Evolutionary conservation across 2,888 invertebrate genomes (phyloP).

Genomic region (Ferrisia virgata): DNA sequence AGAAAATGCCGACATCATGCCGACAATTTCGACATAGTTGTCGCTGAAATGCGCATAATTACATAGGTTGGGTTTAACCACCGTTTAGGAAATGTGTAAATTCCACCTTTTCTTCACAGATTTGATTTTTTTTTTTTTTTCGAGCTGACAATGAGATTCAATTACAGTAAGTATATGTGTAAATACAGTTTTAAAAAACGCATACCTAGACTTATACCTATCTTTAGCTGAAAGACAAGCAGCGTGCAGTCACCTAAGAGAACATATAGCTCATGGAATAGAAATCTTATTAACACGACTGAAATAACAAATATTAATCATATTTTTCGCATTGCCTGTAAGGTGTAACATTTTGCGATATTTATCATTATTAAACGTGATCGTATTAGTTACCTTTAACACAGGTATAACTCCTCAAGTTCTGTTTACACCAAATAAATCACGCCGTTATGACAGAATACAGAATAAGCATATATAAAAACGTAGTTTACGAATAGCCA

Average conservation of each 20-base stretch:
- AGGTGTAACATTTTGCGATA: conserved; percentile 26
- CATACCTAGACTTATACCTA: no score
- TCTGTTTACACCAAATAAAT: conserved; percentile 34
- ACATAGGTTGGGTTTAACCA: background rate
- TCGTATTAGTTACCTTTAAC: conserved; percentile 5
- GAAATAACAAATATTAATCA: conserved; percentile 13
- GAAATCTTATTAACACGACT: conserved; percentile 4
- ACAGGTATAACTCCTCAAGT: background rate
- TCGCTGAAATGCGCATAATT: conserved; percentile 3
- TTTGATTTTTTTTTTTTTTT: background rate
- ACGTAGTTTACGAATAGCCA: background rate
- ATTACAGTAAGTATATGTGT: background rate
- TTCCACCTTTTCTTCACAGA: conserved; percentile 27
- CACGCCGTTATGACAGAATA: conserved; percentile 27
- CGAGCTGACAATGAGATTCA: background rate
- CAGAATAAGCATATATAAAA: background rate
- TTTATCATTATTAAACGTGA: conserved; percentile 30
- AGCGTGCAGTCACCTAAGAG: background rate
- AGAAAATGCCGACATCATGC: conserved; percentile 10
- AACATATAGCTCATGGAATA: background rate
- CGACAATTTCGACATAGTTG: conserved; percentile 16
- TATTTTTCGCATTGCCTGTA: background rate
- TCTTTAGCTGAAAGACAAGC: background rate
- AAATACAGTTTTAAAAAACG: background rate
- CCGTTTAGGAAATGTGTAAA: conserved; percentile 23